phyloP scores from a whole-genome alignment of 2,888 invertebrate species.

The Geophilus truncorum region DNA sequence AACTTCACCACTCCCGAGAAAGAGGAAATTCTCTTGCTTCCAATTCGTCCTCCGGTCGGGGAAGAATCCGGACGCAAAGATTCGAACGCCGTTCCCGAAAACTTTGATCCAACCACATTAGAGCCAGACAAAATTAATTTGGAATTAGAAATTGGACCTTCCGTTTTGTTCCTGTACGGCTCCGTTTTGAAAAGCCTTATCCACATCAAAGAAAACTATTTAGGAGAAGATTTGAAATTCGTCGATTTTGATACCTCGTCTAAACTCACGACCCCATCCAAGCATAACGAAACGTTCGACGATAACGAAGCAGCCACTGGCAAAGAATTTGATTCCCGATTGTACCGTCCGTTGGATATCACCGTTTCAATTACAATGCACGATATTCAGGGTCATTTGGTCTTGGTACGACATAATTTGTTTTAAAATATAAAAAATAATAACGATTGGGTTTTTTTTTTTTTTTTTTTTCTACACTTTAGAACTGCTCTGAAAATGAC shows the following conservation, averaged over 20 bases:
- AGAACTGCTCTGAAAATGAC: conserved; percentile 82
- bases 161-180: conserved; percentile 84
- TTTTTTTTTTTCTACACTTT: conserved; percentile 50
- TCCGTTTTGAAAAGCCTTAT: conserved; percentile 83
- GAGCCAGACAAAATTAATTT: conserved; percentile 84
- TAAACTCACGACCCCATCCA: conserved; percentile 34
- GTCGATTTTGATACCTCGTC: conserved; percentile 65
- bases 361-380: conserved; percentile 89
- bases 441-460: not conserved
- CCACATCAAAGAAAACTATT: conserved; percentile 91
- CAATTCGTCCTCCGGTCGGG: conserved; percentile 74
- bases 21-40: conserved; percentile 84
- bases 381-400: conserved; percentile 89
- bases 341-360: conserved; percentile 84
- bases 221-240: conserved; percentile 92
- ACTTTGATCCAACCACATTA: conserved; percentile 78
- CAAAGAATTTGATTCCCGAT: conserved; percentile 69
- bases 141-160: conserved; percentile 91
- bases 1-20: conserved; percentile 91
- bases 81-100: conserved; percentile 8
- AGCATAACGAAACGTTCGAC: conserved; percentile 35
- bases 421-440: not conserved
- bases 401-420: conserved; percentile 57
- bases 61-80: conserved; percentile 25
- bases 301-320: conserved; percentile 36